Evolutionary conservation across 2,888 invertebrate genomes (phyloP), one percentile per base, ranked within the genome.

Genomic region (Cephus rjabovi): DNA sequence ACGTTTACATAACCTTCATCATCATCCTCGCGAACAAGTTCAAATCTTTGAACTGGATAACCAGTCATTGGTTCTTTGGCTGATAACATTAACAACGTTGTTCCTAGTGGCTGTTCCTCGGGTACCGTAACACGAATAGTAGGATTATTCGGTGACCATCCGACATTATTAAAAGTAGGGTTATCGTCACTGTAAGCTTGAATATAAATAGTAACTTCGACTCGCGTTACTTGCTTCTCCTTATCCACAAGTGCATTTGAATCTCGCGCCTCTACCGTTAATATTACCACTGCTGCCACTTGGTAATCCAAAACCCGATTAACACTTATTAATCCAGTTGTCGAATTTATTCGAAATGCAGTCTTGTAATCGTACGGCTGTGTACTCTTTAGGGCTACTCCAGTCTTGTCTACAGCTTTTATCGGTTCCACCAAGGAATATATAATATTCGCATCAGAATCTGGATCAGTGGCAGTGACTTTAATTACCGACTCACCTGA

Each of bases 161-260:
- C 95, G 0, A 94, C 89, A 83, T 95, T 94, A 2, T 94, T 94
- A 83, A 97, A 96, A 40, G 95, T 93, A 1, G 97, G 96, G 90
- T 96, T 95, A 85, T 95, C 95, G 83, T 96, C 95, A 81, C 95
- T 95, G 87, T 95, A 95, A 0, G 96, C 96, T 88, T 96, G 96
- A 37, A 97, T 94, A 87, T 96, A 96, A 70, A 96, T 93, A 0
- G 96, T 96, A 11, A 96, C 95, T 86, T 96, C 96, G 0, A 94
- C 94, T 76, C 93, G 91, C 75, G 94, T 95, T 73, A 93, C 93
- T 89, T 96, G 96, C 1, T 92, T 92, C 3, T 95, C 94, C 75
- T 93, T 94, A 83, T 95, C 93, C 0, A 95, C 92, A 81, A 94
- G 94, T 0, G 96, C 97, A 86, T 96, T 96, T 3, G 94, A 81